Base-by-base conservation (phyloP, 1,140 invertebrate species). In the Luehdorfia chinensis region DNA sequence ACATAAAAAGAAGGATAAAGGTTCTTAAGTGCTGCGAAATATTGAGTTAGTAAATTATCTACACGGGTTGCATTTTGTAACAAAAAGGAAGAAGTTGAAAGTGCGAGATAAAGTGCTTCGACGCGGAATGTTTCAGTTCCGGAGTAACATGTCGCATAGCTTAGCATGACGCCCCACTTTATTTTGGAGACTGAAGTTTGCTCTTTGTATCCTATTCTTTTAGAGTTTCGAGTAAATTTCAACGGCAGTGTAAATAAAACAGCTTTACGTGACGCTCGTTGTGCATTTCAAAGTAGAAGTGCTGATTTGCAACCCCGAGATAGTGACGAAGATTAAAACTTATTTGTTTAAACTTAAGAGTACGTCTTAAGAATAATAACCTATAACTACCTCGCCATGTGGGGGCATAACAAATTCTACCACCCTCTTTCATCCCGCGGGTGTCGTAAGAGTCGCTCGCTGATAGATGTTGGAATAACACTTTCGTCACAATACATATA, bases 1-100 rank as follows among this genome's bases (percentile, higher is more conserved):
- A 25, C 27, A 43, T 43, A 30, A 43, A 43, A 43, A 11, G 25
- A 19, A 16, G 18, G 12, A 30, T 14, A 30, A 43, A 31, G 25
- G 15, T 43, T 43, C 30, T 23, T 43, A 18, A 43, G 39, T 43
- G 39, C 25, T 43, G 30, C 25, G 27, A 43, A 43, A 43, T 43
- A 43, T 43, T 43, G 39, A 43, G 39, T 43, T 43, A 43, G 39
- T 43, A 43, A 43, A 43, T 43, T 30, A 43, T 43, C 39, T 30
- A 43, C 39, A 43, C 39, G 39, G 25, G 25, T 43, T 43, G 39
- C 39, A 30, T 43, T 43, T 43, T 43, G 39, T 43, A 43, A 30
- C 39, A 43, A 43, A 43, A 43, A 43, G 39, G 39, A 28, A 43
- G 39, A 43, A 43, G 39, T 43, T 43, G 39, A 43, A 43, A 43